Percentiles rank a stretch among this genome's conserved stretches.
Evolutionary conservation across 2,797 vertebrate species (phyloP).

Genomic region (Hirundo rustica): DNA sequence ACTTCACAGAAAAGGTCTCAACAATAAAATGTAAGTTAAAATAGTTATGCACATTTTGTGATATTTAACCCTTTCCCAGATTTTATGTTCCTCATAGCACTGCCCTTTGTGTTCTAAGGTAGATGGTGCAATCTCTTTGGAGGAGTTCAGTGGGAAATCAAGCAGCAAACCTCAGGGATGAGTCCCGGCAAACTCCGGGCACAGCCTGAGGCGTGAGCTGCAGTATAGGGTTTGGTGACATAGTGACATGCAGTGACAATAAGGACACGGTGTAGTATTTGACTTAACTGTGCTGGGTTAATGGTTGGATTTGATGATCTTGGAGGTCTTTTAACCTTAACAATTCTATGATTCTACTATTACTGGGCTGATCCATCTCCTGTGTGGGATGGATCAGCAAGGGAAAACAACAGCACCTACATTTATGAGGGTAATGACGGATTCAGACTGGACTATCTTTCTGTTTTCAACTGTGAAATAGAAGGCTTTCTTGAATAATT

Average conservation of each 20-base stretch:
- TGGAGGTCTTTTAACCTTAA: background rate
- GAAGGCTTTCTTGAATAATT: background rate
- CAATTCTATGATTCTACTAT: background rate
- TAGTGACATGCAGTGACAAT: background rate
- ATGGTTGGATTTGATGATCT: background rate
- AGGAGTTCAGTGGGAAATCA: fast-evolving
- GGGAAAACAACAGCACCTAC: background rate
- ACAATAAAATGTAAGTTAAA: background rate
- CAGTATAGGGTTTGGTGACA: background rate
- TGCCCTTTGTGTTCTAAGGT: background rate
- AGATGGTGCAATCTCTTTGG: background rate
- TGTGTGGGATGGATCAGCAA: background rate
- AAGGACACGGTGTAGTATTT: background rate
- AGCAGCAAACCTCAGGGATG: background rate
- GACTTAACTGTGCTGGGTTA: background rate
- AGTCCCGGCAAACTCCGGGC: fast-evolving
- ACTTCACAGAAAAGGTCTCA: background rate
- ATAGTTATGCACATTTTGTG: background rate
- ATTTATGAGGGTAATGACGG: background rate
- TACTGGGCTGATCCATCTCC: background rate
- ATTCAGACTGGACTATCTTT: background rate
- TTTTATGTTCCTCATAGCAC: background rate
- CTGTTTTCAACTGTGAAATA: background rate
- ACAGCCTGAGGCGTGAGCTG: background rate
- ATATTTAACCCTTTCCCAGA: background rate